phyloP scores from a whole-genome alignment of 2,888 invertebrate genomes.

The Drosophila hamatofila region DNA sequence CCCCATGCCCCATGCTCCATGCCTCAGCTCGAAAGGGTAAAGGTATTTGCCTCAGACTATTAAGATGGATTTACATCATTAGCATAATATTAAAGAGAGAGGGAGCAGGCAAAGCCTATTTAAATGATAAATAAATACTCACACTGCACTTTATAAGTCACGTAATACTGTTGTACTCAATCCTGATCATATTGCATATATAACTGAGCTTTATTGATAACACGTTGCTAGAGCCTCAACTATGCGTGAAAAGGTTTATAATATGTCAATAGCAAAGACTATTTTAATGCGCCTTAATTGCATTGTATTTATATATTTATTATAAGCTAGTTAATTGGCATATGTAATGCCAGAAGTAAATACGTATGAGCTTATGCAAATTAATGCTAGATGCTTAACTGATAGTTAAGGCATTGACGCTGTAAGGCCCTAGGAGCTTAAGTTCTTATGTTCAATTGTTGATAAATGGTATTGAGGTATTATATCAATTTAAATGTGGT shows the following conservation, averaged over 20 bases:
- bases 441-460: not conserved
- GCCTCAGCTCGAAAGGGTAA: too few relatives aligned
- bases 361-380: not conserved
- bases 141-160: not conserved
- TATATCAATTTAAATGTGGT: not conserved
- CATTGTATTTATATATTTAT: not conserved
- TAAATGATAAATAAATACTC: conserved; percentile 19
- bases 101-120: not conserved
- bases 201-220: conserved; percentile 1
- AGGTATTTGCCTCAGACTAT: conserved; percentile 30
- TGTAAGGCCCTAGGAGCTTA: not conserved
- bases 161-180: conserved; percentile 3
- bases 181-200: conserved; percentile 1
- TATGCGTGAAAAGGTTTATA: not conserved
- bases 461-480: not conserved
- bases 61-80: conserved; percentile 41
- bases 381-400: not conserved
- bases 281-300: not conserved
- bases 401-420: not conserved
- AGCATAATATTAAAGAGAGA: conserved; percentile 25
- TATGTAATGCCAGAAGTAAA: not conserved
- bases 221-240: not conserved
- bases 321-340: conserved; percentile 5
- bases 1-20: conserved; percentile 23
- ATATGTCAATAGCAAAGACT: not conserved